Conservation (phyloP, 2,888 invertebrate species). For the Noctua janthina region DNA sequence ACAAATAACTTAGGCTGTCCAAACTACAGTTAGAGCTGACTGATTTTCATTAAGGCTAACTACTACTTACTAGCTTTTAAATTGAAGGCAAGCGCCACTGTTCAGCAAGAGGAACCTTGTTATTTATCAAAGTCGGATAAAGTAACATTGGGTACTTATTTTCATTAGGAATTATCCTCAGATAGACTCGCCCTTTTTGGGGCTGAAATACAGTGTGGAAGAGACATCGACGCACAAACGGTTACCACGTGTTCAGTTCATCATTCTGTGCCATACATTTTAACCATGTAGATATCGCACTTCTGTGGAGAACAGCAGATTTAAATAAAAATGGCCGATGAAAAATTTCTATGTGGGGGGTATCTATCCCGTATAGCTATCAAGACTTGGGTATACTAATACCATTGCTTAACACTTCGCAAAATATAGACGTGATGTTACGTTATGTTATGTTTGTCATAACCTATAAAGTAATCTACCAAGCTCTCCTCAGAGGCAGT, state of each 20-base stretch:
- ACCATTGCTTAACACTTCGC: neutral
- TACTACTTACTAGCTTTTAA: neutral
- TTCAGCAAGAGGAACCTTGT: neutral
- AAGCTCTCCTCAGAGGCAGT: neutral
- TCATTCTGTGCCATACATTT: too few relatives aligned
- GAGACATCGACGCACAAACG: too few relatives aligned
- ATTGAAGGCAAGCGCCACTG: neutral
- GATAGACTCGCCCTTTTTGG: neutral
- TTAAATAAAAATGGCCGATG: too few relatives aligned
- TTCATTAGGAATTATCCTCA: neutral
- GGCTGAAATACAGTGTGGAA: neutral
- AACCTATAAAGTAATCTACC: neutral
- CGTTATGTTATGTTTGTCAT: neutral
- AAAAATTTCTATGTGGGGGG: too few relatives aligned
- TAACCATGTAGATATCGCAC: too few relatives aligned
- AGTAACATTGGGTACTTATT: neutral
- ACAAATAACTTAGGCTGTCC: neutral
- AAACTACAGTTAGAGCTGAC: neutral
- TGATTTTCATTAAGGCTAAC: neutral
- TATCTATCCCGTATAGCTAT: too few relatives aligned
- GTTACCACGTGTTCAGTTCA: too few relatives aligned
- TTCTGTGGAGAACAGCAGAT: too few relatives aligned
- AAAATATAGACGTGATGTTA: neutral
- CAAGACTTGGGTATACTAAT: too few relatives aligned
- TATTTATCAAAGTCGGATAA: neutral